A percentile compares a stretch with the other conserved stretches of the same genome.
phyloP scores from a whole-genome alignment of 2,113 vertebrate genomes.

The Asarcornis scutulata region DNA sequence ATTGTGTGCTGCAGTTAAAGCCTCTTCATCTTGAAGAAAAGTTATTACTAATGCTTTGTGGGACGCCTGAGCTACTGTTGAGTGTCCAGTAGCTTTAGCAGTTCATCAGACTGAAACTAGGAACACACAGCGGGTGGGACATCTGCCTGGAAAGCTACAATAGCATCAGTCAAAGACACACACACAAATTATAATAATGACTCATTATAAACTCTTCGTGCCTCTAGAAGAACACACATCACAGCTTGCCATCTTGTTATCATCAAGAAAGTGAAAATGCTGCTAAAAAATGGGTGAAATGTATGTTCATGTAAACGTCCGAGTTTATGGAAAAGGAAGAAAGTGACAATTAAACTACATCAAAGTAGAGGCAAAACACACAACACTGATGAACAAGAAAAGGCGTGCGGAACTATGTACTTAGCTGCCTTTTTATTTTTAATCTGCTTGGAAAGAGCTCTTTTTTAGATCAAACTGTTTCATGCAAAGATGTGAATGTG shows the following conservation, averaged over 20 bases:
- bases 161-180: conserved; percentile 39
- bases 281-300: neutral
- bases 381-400: neutral
- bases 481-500: neutral
- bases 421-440: too few relatives aligned
- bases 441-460: neutral
- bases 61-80: neutral
- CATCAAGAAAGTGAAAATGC: conserved; percentile 4
- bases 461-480: neutral
- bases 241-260: conserved; percentile 53
- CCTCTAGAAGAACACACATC: conserved; percentile 3
- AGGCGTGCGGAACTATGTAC: neutral
- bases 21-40: conserved; percentile 55
- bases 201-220: conserved; percentile 41
- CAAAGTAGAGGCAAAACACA: neutral
- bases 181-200: conserved; percentile 52
- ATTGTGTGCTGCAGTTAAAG: conserved; percentile 47
- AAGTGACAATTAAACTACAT: neutral
- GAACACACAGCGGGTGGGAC: conserved; percentile 20
- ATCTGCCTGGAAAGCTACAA: conserved; percentile 29
- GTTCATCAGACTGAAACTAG: conserved; percentile 52
- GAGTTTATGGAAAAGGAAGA: neutral
- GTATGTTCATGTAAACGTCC: neutral
- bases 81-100: conserved; percentile 34
- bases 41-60: conserved; percentile 39